Conservation (phyloP, 1,140 invertebrate genomes). For the Augochlora pura region DNA sequence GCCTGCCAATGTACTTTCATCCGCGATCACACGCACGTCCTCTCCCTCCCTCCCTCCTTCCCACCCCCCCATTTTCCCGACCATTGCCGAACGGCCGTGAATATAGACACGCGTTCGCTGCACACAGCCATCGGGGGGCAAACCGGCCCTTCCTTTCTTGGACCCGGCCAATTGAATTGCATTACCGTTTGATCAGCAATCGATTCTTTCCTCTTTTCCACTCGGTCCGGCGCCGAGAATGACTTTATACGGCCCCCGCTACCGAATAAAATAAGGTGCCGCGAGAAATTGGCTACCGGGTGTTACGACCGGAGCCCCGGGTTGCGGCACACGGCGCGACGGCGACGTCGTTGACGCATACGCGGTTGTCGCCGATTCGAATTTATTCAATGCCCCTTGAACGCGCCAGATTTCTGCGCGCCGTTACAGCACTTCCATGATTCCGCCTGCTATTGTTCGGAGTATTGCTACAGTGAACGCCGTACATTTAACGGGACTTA, state of each 20-base stretch:
- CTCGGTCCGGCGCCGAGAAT: slow-evolving; percentile 49
- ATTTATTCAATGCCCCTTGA: slow-evolving; percentile 10
- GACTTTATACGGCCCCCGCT: slow-evolving; percentile 47
- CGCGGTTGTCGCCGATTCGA: background rate
- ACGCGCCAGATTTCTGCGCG: background rate
- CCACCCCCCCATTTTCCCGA: background rate
- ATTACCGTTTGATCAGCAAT: slow-evolving; percentile 69
- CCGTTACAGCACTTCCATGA: background rate
- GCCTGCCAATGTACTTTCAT: slow-evolving; percentile 1
- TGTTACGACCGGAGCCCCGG: slow-evolving; percentile 20
- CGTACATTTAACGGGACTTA: too few relatives aligned
- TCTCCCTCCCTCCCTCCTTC: background rate
- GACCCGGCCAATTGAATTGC: slow-evolving; percentile 64
- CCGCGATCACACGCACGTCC: slow-evolving; percentile 12
- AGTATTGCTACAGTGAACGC: too few relatives aligned
- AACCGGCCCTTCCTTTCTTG: slow-evolving; percentile 30
- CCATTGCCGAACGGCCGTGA: background rate
- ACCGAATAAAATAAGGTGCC: slow-evolving; percentile 57
- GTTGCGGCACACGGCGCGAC: slow-evolving; percentile 4
- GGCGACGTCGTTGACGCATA: slow-evolving; percentile 2
- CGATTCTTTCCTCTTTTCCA: slow-evolving; percentile 59
- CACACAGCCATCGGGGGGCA: background rate
- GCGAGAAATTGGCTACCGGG: slow-evolving; percentile 52
- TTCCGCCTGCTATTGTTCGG: too few relatives aligned
- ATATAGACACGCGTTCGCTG: background rate